Base-by-base conservation (phyloP, 2,888 invertebrate genomes). In the Phyto melanocephala region DNA sequence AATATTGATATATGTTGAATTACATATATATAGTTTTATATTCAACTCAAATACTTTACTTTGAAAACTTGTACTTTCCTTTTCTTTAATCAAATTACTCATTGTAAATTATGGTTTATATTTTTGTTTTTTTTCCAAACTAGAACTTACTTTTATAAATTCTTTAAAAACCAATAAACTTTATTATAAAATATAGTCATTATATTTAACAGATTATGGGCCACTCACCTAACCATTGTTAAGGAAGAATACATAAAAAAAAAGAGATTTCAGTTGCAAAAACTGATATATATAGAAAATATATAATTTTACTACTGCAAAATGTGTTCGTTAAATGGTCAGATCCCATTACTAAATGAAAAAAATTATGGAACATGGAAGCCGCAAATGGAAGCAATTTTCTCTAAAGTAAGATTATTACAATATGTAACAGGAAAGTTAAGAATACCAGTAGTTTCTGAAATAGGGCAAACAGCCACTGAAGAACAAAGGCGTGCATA, bases 311-410 rank as follows among this genome's bases (percentile, higher is more conserved):
- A 24, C 1, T 56, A 33, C 11, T 17, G 54, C 28, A 56, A 33
- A 17, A 17, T 56, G 33, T 15, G 33, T 33, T 56, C 17, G n/a
- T 11, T 56, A 15, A 56, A 33, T 33, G 54, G 54, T 11, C 15
- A 33, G 11, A 33, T 56, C 17, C 17, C 33, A 10, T 56, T 56
- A n/a, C 33, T 58, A 8, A 56, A 58, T 58, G 58, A 37, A 11
- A 35, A 2, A 2, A 68, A 54, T 54, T 68, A 68, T 28, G 52
- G 37, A 40, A 54, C 52, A 1, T 68, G 52, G 54, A 68, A 40
- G 24, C 22, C 52, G 11, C 50, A 68, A 52, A 68, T 52, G 67
- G 67, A 68, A 68, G 67, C 54, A 42, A 68, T 54, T 10, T 40
- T 52, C 1, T 52, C 52, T 17, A 67, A 67, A 10, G 22, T 37